These are phyloP conservation scores for Protaetia brevitarsis DNA, from an alignment of 1,140 invertebrate species.

Conservation along the genomic window DNA sequence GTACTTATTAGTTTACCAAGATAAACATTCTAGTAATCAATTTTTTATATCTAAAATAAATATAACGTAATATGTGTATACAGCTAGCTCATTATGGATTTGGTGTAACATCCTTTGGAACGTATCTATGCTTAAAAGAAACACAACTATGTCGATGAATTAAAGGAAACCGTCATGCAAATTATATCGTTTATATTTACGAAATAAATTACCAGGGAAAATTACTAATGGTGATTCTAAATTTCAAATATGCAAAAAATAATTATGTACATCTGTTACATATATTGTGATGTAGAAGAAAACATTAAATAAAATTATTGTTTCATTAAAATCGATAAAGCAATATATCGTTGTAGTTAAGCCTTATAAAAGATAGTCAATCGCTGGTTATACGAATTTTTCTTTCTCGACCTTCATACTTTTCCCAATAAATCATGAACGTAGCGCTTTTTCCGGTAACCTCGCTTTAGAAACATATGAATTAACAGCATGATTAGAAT, in stretches of 20 bases:
- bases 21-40: too few species aligned
- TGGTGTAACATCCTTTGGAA: too few species aligned
- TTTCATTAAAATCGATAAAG: not conserved
- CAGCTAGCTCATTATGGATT: too few species aligned
- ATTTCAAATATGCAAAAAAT: not conserved
- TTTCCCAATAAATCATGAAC: slow-evolving; percentile 62
- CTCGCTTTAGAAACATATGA: slow-evolving; percentile 69
- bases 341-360: not conserved
- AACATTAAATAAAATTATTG: not conserved
- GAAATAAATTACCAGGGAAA: too few species aligned
- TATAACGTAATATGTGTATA: too few species aligned
- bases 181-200: too few species aligned
- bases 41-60: too few species aligned
- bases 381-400: not conserved
- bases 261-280: not conserved
- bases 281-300: slow-evolving; percentile 2
- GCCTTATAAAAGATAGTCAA: not conserved
- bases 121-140: too few species aligned
- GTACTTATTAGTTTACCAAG: too few species aligned
- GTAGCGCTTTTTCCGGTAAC: slow-evolving; percentile 67
- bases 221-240: not conserved
- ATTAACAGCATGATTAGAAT: slow-evolving; percentile 70
- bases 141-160: too few species aligned
- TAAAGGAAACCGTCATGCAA: too few species aligned
- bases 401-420: slow-evolving; percentile 52